Evolutionary conservation across 2,888 invertebrate genomes (phyloP).

Genomic region (Leptinotarsa tumamoca): DNA sequence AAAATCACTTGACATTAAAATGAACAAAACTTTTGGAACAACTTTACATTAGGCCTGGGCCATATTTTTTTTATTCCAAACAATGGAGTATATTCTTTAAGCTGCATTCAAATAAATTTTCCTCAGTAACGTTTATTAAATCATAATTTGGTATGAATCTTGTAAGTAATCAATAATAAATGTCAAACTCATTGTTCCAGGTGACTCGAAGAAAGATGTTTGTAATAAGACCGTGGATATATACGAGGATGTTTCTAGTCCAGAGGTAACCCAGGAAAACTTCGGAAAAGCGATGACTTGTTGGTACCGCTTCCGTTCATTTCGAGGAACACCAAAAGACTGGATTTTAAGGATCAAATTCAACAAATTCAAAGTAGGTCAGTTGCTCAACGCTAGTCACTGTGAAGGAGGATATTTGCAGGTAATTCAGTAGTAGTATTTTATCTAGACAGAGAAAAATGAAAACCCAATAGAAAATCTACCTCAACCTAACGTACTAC

Average conservation of each 20-base stretch:
- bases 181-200: slow-evolving; percentile 56
- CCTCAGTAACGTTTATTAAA: not conserved
- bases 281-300: slow-evolving; percentile 89
- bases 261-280: slow-evolving; percentile 85
- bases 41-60: no score
- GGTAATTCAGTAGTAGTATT: slow-evolving; percentile 68
- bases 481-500: no score
- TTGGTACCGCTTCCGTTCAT: slow-evolving; percentile 90
- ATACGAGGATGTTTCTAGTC: slow-evolving; percentile 91
- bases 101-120: no score
- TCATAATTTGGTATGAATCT: not conserved
- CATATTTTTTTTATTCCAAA: no score
- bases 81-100: no score
- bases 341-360: slow-evolving; percentile 91
- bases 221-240: slow-evolving; percentile 96
- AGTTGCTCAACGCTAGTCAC: slow-evolving; percentile 86
- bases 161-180: not conserved
- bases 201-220: slow-evolving; percentile 83
- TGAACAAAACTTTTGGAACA: no score
- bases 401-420: slow-evolving; percentile 91
- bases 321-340: slow-evolving; percentile 88
- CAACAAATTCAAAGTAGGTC: slow-evolving; percentile 93
- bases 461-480: not conserved
- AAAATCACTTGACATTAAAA: no score
- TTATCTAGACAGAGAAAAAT: not conserved